A percentile compares a stretch with the other conserved stretches of the same genome.
These are phyloP conservation scores for Ferrisia virgata DNA, from an alignment of 2,888 invertebrate genomes.

Conservation along the genomic window DNA sequence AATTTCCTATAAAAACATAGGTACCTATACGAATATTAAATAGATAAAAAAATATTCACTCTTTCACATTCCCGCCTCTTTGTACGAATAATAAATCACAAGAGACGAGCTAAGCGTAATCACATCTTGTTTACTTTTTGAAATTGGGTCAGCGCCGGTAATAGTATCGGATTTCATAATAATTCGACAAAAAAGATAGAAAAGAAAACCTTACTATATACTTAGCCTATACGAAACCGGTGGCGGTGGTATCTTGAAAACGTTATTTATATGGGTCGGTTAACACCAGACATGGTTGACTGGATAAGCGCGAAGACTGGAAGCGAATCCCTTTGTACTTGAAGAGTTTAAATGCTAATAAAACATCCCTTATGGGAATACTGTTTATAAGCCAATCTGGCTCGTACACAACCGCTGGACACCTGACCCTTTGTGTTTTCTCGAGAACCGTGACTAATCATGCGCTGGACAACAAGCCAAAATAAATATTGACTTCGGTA, in stretches of 20 bases:
- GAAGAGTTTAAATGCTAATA: constrained; percentile 41
- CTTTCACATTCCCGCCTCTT: too few species aligned
- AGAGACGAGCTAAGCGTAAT: too few species aligned
- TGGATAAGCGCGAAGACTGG: constrained; percentile 23
- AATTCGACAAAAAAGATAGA: neutral
- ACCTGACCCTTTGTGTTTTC: constrained; percentile 40
- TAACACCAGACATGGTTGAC: constrained; percentile 23
- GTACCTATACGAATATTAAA: too few species aligned
- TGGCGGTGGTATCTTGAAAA: neutral
- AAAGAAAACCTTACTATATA: too few species aligned
- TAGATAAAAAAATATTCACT: too few species aligned
- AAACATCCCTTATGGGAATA: constrained; percentile 42
- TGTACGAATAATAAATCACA: too few species aligned
- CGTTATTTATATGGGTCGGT: constrained; percentile 15
- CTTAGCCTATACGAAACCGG: too few species aligned
- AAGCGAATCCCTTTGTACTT: neutral
- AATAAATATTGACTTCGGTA: constrained; percentile 41
- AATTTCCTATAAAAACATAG: too few species aligned
- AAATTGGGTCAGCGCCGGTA: too few species aligned
- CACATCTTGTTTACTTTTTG: too few species aligned
- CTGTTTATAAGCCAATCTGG: constrained; percentile 29
- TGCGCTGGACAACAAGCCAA: constrained; percentile 34
- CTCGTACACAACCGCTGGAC: constrained; percentile 28
- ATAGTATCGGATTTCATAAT: too few species aligned
- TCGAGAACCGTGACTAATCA: constrained; percentile 37